These are phyloP conservation scores for Poecile atricapillus DNA, from an alignment of 2,113 vertebrate genomes.

Conservation along the genomic window DNA sequence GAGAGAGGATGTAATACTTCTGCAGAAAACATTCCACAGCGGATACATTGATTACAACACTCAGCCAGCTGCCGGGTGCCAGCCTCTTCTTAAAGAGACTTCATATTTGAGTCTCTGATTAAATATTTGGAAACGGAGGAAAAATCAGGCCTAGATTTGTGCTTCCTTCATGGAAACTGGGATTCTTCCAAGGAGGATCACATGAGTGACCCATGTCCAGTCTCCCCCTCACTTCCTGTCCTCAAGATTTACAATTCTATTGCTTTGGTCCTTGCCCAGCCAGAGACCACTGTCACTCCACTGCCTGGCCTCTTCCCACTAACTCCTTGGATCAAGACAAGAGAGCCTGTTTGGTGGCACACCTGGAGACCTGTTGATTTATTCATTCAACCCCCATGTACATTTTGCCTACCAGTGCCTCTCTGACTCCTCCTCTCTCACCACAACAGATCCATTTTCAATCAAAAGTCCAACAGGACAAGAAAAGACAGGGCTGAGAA, in stretches of 20 bases:
- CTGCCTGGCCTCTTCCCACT: background rate
- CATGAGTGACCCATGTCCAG: background rate
- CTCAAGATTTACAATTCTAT: rapidly evolving
- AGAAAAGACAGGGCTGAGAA: background rate
- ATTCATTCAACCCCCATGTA: background rate
- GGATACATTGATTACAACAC: constrained; percentile 41
- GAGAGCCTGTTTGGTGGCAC: background rate
- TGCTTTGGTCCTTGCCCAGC: background rate
- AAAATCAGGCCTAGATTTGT: background rate
- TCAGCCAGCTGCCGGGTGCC: constrained; percentile 32
- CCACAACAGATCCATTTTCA: background rate
- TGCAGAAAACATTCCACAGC: constrained; percentile 56
- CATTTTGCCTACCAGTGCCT: background rate
- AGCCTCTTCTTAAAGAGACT: constrained; percentile 6
- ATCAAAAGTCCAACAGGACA: background rate
- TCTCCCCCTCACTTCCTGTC: background rate
- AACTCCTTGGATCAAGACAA: background rate
- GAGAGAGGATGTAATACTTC: constrained; percentile 62
- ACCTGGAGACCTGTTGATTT: background rate
- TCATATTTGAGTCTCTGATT: constrained; percentile 6
- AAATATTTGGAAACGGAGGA: background rate
- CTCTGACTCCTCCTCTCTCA: background rate
- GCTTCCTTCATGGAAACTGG: background rate
- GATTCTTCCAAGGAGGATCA: background rate
- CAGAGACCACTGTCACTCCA: background rate